A percentile compares a stretch with the other conserved stretches of the same genome.
These are phyloP conservation scores for Muscicapa striata DNA, from an alignment of 2,797 vertebrate species.

Conservation along the genomic window DNA sequence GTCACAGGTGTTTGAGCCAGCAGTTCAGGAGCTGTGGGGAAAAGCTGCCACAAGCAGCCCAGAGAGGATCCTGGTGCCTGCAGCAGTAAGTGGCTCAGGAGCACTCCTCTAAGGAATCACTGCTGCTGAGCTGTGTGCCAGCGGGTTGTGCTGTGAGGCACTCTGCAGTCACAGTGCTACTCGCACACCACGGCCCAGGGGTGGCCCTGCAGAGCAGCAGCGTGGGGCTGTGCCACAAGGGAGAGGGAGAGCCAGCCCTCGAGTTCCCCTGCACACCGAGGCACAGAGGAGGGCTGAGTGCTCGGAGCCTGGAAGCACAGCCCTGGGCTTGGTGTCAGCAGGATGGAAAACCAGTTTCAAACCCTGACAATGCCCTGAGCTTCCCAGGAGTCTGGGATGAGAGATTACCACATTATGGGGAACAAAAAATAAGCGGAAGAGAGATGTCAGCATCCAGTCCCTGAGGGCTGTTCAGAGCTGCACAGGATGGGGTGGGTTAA, in stretches of 20 bases:
- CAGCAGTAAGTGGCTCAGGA: not conserved
- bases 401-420: not conserved
- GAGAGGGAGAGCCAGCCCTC: not conserved
- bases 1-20: not conserved
- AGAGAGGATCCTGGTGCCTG: not conserved
- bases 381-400: accelerated
- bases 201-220: not conserved
- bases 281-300: not conserved
- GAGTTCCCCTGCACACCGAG: not conserved
- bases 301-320: not conserved
- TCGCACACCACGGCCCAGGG: not conserved
- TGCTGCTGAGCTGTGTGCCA: not conserved
- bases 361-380: accelerated
- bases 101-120: not conserved
- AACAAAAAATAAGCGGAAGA: not conserved
- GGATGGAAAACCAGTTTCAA: not conserved
- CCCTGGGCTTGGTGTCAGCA: not conserved
- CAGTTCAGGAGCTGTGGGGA: not conserved
- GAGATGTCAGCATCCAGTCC: not conserved
- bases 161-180: not conserved
- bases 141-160: not conserved
- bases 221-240: accelerated
- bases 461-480: not conserved
- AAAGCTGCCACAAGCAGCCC: not conserved
- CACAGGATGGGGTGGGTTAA: not conserved